A percentile compares a stretch with the other conserved stretches of the same genome.
Conservation (phyloP, 1,140 invertebrate genomes). For the Contarinia nasturtii region DNA sequence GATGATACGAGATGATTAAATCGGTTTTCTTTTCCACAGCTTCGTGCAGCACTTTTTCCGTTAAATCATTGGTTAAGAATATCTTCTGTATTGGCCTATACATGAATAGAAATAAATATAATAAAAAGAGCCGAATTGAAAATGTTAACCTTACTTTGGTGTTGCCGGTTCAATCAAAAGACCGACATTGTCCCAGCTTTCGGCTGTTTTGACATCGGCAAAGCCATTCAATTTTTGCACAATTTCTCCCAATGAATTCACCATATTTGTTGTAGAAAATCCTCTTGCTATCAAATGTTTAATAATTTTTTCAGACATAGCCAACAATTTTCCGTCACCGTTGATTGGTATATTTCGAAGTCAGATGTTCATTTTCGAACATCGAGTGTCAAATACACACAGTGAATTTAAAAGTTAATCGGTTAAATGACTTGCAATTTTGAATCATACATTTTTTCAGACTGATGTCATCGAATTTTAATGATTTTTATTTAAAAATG, state of each 20-base stretch:
- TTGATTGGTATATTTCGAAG: too few relatives aligned
- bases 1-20: conserved; percentile 89
- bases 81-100: background rate
- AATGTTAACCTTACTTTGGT: conserved; percentile 21
- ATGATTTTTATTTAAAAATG: too few relatives aligned
- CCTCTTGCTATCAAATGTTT: too few relatives aligned
- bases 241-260: conserved; percentile 30
- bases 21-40: conserved; percentile 46
- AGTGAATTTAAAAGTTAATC: too few relatives aligned
- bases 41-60: conserved; percentile 72
- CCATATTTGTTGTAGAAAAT: conserved; percentile 19
- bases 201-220: conserved; percentile 53
- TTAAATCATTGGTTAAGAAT: conserved; percentile 88
- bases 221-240: conserved; percentile 42
- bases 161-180: conserved; percentile 63
- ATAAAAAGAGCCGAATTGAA: background rate
- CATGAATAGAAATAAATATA: background rate
- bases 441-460: too few relatives aligned
- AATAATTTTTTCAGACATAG: too few relatives aligned
- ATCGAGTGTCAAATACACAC: too few relatives aligned
- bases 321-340: too few relatives aligned
- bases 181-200: conserved; percentile 91
- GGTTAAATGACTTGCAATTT: too few relatives aligned
- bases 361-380: too few relatives aligned
- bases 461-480: too few relatives aligned